Conservation (phyloP, 2,888 invertebrate species). For the Sinotaia quadrata region DNA sequence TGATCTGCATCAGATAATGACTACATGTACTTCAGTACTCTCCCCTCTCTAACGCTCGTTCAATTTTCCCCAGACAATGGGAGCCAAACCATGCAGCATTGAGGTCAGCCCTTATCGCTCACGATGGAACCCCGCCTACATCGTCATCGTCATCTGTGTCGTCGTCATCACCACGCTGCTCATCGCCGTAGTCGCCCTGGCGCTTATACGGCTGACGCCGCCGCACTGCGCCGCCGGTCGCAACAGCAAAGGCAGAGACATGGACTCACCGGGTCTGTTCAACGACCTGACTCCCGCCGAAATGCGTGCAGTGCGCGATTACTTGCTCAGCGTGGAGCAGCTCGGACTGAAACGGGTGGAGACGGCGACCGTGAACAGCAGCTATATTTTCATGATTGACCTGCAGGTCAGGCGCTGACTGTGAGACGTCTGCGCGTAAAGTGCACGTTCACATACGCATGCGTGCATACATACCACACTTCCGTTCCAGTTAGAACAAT, state of each 20-base stretch:
- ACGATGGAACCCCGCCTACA: constrained; percentile 24
- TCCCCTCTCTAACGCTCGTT: neutral
- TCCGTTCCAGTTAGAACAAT: too few species aligned
- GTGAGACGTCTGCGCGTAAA: too few species aligned
- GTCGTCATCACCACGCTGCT: constrained; percentile 32
- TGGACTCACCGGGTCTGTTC: constrained; percentile 52
- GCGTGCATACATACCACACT: too few species aligned
- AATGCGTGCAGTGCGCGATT: constrained; percentile 51
- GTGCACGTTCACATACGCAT: too few species aligned
- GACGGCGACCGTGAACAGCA: constrained; percentile 48
- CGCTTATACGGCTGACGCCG: constrained; percentile 26
- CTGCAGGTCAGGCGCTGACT: too few species aligned
- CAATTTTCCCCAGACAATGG: constrained; percentile 7
- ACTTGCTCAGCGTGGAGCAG: constrained; percentile 43
- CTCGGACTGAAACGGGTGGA: constrained; percentile 48
- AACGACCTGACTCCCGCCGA: constrained; percentile 56
- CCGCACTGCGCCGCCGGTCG: constrained; percentile 48
- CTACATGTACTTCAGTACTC: neutral
- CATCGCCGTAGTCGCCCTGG: constrained; percentile 28
- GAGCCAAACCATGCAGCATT: constrained; percentile 15
- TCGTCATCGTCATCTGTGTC: constrained; percentile 27
- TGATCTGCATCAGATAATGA: neutral
- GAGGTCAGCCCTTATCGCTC: constrained; percentile 10
- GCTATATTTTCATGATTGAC: constrained; percentile 61
- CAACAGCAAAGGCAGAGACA: constrained; percentile 40